Percentiles rank a stretch among this genome's conserved stretches.
Conservation (phyloP, 1,140 invertebrate genomes). For the Babylonia areolata region DNA sequence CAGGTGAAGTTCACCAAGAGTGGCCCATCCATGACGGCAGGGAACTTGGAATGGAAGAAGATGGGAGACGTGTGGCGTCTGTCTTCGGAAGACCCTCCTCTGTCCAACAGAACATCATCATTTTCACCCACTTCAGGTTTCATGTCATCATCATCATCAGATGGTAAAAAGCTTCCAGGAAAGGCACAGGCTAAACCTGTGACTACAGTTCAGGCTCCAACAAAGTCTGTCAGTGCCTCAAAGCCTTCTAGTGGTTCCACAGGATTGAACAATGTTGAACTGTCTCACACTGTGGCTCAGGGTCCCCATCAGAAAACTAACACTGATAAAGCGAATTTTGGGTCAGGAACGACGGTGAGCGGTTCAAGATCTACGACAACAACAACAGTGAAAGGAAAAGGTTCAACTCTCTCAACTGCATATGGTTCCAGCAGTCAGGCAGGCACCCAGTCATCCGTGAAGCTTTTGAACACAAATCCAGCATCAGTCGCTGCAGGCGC, state of each 20-base stretch:
- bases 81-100: too few relatives aligned
- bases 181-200: not conserved
- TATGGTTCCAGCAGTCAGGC: too few relatives aligned
- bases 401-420: too few relatives aligned
- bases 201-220: not conserved
- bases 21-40: not conserved
- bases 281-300: not conserved
- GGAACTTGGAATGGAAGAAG: not conserved
- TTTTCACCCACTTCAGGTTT: not conserved
- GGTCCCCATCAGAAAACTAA: not conserved
- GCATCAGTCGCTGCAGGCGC: too few relatives aligned
- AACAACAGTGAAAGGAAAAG: too few relatives aligned
- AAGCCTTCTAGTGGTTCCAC: not conserved
- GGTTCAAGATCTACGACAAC: too few relatives aligned
- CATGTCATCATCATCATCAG: not conserved
- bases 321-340: too few relatives aligned
- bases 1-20: not conserved
- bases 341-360: too few relatives aligned
- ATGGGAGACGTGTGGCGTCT: not conserved
- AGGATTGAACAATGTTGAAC: not conserved
- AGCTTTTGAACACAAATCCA: too few relatives aligned
- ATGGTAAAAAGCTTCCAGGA: not conserved
- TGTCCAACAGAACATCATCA: not conserved
- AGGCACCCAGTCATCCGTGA: too few relatives aligned
- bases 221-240: not conserved